Percentiles rank a stretch among this genome's conserved stretches.
These are phyloP conservation scores for Microcebus jonahi DNA, from an alignment of 2,113 vertebrate genomes.

Conservation along the genomic window DNA sequence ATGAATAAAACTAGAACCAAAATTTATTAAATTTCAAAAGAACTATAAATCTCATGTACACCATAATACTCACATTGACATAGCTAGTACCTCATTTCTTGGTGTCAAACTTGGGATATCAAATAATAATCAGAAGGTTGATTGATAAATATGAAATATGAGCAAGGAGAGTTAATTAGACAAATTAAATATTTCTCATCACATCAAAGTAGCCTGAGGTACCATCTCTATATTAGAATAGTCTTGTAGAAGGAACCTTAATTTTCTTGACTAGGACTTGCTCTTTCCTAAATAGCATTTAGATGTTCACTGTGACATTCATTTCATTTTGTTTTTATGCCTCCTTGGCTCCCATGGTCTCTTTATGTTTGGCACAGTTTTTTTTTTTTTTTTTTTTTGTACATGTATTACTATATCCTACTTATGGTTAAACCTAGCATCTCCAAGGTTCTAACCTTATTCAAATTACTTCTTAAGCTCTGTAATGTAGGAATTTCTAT, in stretches of 20 bases:
- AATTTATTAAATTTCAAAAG: not conserved
- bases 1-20: not conserved
- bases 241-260: not conserved
- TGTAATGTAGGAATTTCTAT: not conserved
- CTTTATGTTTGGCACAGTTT: not conserved
- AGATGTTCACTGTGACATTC: not conserved
- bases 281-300: not conserved
- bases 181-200: not conserved
- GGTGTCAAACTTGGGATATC: not conserved
- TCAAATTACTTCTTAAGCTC: not conserved
- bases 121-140: not conserved
- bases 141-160: not conserved
- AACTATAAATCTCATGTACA: not conserved
- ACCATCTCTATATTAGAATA: not conserved
- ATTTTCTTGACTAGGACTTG: not conserved
- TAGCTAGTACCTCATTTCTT: not conserved
- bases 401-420: not conserved
- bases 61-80: not conserved
- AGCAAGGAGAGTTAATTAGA: not conserved
- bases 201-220: not conserved
- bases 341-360: not conserved
- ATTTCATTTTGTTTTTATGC: not conserved
- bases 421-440: not conserved
- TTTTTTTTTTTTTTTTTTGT: not conserved
- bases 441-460: not conserved